These are phyloP conservation scores for Dipodomys ordii DNA, from an alignment of 2,113 vertebrate species.

Conservation along the genomic window DNA sequence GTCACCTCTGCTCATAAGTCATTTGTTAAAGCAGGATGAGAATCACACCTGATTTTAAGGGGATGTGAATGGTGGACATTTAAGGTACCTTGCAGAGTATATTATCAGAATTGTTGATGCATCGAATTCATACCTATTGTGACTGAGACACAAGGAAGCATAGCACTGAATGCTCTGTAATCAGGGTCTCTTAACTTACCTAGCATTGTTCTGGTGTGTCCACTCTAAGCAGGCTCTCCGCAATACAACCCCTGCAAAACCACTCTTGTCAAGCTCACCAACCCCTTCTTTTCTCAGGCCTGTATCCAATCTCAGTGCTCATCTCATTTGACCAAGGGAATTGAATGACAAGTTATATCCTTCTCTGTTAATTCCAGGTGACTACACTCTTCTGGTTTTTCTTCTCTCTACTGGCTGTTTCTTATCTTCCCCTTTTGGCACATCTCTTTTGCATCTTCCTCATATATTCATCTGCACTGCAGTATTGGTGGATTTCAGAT, in stretches of 20 bases:
- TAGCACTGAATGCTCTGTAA: accelerated
- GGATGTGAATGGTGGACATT: background rate
- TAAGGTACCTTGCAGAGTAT: background rate
- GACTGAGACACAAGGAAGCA: background rate
- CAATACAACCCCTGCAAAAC: background rate
- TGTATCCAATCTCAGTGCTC: background rate
- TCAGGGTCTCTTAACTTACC: no score
- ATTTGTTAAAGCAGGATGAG: background rate
- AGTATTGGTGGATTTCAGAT: background rate
- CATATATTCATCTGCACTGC: background rate
- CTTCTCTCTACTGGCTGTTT: background rate
- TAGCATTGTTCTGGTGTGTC: no score
- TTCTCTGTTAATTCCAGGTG: background rate
- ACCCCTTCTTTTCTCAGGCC: background rate
- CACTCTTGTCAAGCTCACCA: background rate
- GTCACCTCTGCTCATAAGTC: background rate
- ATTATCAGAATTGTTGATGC: background rate
- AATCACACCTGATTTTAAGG: background rate
- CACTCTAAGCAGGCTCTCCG: background rate
- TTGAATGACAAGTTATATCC: background rate
- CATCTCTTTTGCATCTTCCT: background rate
- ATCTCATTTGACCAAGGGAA: background rate
- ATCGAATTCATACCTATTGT: background rate
- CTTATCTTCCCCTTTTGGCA: background rate
- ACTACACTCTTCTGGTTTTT: background rate